A percentile compares a stretch with the other conserved stretches of the same genome.
Evolutionary conservation across 2,113 vertebrate species (phyloP).

Genomic region (Ochotona princeps): DNA sequence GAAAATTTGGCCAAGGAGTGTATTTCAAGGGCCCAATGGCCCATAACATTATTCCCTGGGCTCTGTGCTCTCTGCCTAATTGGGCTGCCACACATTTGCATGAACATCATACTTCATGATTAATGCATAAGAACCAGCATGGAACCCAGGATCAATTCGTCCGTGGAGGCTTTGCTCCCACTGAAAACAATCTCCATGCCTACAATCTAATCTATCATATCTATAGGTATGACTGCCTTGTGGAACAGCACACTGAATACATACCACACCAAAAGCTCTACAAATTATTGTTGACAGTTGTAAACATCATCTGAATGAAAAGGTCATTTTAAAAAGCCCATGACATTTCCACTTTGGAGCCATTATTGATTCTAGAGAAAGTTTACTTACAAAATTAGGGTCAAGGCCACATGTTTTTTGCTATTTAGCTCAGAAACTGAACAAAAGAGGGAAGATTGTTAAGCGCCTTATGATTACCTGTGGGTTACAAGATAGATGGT

Average conservation of each 20-base stretch:
- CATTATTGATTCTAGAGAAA: constrained; percentile 14
- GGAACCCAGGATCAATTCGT: constrained; percentile 79
- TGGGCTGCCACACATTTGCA: constrained; percentile 84
- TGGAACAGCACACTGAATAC: constrained; percentile 64
- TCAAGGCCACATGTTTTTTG: constrained; percentile 46
- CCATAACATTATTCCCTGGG: constrained; percentile 83
- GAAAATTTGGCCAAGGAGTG: constrained; percentile 83
- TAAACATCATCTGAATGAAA: constrained; percentile 62
- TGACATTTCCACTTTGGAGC: constrained; percentile 18
- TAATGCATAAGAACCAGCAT: constrained; percentile 85
- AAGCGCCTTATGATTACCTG: constrained; percentile 72
- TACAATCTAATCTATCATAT: constrained; percentile 66
- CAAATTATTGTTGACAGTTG: not conserved
- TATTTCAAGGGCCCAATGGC: constrained; percentile 84
- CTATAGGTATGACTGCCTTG: constrained; percentile 54
- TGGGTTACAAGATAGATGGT: constrained; percentile 55
- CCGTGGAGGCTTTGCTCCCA: constrained; percentile 55
- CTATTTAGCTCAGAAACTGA: constrained; percentile 1
- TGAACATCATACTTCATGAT: constrained; percentile 85
- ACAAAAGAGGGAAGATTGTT: constrained; percentile 61
- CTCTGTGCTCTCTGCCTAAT: constrained; percentile 84
- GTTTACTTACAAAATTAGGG: constrained; percentile 69
- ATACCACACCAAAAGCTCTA: constrained; percentile 40
- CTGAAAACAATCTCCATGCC: constrained; percentile 72
- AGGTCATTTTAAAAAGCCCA: constrained; percentile 45